phyloP scores from a whole-genome alignment of 64 coral and sea anemone genomes.

The Platygyra sinensis region DNA sequence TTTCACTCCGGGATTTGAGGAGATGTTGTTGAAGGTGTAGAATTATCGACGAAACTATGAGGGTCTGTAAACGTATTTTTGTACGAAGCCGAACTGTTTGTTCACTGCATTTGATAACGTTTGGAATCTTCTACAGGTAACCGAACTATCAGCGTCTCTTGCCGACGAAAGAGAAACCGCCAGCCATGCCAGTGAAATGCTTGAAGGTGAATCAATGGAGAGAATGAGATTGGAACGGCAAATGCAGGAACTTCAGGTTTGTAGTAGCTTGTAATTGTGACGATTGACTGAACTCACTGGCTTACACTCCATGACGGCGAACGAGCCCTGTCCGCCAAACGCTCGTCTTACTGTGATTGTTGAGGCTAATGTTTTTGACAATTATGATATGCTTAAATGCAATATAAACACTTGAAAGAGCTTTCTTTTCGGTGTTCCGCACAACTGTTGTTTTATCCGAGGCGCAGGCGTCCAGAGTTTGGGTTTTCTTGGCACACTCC shows the following conservation, averaged over 20 bases:
- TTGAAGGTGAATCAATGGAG: conserved; percentile 92
- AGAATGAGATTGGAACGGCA: conserved; percentile 90
- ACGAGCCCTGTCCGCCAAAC: too few species aligned
- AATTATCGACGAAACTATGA: neutral
- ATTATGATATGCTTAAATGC: too few species aligned
- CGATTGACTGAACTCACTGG: too few species aligned
- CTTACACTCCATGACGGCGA: too few species aligned
- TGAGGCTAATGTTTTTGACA: too few species aligned
- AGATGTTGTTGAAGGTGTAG: neutral
- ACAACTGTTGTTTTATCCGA: too few species aligned
- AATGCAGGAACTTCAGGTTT: conserved; percentile 85
- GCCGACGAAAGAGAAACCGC: conserved; percentile 86
- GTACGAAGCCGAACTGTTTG: neutral
- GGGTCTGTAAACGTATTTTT: neutral
- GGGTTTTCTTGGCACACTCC: too few species aligned
- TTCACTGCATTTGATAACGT: neutral
- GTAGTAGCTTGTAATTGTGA: too few species aligned
- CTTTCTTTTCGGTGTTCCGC: too few species aligned
- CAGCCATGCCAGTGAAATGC: conserved; percentile 70
- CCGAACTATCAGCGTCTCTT: conserved; percentile 75
- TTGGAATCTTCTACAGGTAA: conserved; percentile 50
- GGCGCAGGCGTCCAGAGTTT: too few species aligned
- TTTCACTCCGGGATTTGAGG: neutral
- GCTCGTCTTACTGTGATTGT: too few species aligned
- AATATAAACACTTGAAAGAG: too few species aligned